A percentile compares a stretch with the other conserved stretches of the same genome.
These are phyloP conservation scores for Spheniscus mendiculus DNA, from an alignment of 2,113 vertebrate species.

Conservation along the genomic window DNA sequence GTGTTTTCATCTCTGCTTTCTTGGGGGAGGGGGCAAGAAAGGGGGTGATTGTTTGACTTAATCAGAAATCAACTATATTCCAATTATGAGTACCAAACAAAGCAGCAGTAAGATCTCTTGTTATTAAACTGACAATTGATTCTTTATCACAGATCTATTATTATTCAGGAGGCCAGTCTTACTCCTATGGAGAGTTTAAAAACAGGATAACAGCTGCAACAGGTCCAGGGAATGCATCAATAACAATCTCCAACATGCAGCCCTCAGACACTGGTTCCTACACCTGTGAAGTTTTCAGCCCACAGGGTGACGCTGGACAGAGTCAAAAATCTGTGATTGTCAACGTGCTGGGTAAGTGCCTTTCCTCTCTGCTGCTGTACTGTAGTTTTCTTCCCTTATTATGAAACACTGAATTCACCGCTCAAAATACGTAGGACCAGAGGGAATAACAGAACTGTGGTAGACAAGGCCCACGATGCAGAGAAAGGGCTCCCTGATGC, in stretches of 20 bases:
- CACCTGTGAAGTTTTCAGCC: constrained; percentile 83
- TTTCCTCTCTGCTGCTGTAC: not conserved
- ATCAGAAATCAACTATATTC: not conserved
- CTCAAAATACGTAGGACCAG: not conserved
- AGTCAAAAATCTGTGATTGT: constrained; percentile 75
- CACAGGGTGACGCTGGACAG: constrained; percentile 63
- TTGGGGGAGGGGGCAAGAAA: not conserved
- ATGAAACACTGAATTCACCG: not conserved
- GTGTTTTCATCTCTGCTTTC: not conserved
- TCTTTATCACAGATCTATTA: constrained; percentile 77
- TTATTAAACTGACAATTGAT: constrained; percentile 13
- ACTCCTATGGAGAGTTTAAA: constrained; percentile 58
- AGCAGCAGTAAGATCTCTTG: not conserved
- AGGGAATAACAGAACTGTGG: not conserved
- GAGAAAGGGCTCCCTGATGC: not conserved
- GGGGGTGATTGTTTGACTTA: not conserved
- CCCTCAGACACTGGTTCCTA: constrained; percentile 81
- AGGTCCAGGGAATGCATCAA: constrained; percentile 78
- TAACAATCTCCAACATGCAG: constrained; percentile 82
- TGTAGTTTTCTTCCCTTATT: not conserved
- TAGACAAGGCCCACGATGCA: not conserved
- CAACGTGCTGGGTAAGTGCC: constrained; percentile 79
- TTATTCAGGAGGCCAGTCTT: constrained; percentile 54
- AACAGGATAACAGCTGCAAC: constrained; percentile 73
- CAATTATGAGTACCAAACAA: not conserved